Evolutionary conservation across 2,113 vertebrate genomes (phyloP).

Genomic region (Gila orcuttii): DNA sequence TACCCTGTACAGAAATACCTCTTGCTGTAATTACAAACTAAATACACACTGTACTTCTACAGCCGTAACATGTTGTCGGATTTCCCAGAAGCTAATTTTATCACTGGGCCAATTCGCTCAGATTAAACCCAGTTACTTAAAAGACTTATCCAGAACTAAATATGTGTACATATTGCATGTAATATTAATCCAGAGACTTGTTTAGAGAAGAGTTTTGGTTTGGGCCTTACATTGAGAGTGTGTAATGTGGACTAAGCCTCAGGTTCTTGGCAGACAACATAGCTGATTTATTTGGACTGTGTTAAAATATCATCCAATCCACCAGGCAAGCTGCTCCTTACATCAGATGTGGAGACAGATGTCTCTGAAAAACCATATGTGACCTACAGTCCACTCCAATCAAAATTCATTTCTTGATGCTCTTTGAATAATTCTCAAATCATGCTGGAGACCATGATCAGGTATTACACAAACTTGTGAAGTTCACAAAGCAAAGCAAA

Average conservation of each 20-base stretch:
- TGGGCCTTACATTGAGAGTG: background rate
- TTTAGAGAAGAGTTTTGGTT: constrained; percentile 5
- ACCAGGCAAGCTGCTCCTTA: constrained; percentile 36
- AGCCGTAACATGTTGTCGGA: background rate
- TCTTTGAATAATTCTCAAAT: background rate
- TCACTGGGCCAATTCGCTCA: background rate
- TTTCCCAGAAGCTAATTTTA: background rate
- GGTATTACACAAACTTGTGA: background rate
- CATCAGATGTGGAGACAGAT: constrained; percentile 49
- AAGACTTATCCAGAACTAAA: constrained; percentile 7
- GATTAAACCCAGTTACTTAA: background rate
- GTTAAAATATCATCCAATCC: constrained; percentile 23
- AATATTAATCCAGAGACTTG: constrained; percentile 4
- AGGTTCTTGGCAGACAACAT: constrained; percentile 13
- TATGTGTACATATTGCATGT: background rate
- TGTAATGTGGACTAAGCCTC: constrained; percentile 25
- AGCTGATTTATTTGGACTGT: background rate
- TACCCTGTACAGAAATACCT: background rate
- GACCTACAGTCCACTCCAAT: background rate
- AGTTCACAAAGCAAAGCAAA: background rate
- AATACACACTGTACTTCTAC: background rate
- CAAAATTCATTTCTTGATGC: background rate
- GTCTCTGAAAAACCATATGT: constrained; percentile 17
- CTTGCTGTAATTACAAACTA: background rate
- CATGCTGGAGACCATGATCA: background rate